phyloP scores from a whole-genome alignment of 2,797 vertebrate species.

The Sparidentex hasta region DNA sequence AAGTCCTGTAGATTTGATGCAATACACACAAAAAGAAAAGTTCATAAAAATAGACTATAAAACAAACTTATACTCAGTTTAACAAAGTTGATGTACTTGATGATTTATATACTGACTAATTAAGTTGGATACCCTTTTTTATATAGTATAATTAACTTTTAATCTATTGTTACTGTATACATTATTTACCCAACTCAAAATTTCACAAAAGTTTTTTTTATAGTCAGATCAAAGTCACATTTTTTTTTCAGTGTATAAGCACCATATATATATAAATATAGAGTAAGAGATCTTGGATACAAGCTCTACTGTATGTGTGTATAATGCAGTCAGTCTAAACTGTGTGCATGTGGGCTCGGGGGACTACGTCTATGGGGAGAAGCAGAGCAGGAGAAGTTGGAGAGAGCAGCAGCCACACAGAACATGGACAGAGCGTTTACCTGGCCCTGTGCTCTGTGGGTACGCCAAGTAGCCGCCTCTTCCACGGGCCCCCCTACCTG shows the following conservation, averaged over 20 bases:
- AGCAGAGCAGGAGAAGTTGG: constrained; percentile 84
- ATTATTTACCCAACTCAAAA: background rate
- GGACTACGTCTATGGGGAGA: constrained; percentile 75
- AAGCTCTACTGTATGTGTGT: constrained; percentile 34
- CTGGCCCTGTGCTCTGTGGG: constrained; percentile 95
- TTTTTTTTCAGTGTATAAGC: constrained; percentile 21
- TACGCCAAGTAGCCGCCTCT: constrained; percentile 92
- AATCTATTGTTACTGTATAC: background rate
- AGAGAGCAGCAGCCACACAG: constrained; percentile 94
- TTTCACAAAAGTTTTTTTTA: background rate
- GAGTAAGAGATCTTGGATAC: constrained; percentile 7
- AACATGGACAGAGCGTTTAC: constrained; percentile 94
- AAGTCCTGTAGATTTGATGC: background rate
- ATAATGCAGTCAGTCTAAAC: constrained; percentile 32
- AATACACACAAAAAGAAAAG: background rate
- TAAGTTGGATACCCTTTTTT: background rate
- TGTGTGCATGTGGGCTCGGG: constrained; percentile 57
- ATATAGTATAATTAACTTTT: background rate
- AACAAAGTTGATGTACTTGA: background rate
- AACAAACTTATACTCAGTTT: background rate
- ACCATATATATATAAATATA: background rate
- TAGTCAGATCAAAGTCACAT: background rate
- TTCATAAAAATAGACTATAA: background rate
- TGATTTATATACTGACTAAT: background rate
- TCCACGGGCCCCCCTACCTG: constrained; percentile 97